Percentiles rank a stretch among this genome's conserved stretches.
phyloP scores from a whole-genome alignment of 2,113 vertebrate species.

The Macaca mulatta region DNA sequence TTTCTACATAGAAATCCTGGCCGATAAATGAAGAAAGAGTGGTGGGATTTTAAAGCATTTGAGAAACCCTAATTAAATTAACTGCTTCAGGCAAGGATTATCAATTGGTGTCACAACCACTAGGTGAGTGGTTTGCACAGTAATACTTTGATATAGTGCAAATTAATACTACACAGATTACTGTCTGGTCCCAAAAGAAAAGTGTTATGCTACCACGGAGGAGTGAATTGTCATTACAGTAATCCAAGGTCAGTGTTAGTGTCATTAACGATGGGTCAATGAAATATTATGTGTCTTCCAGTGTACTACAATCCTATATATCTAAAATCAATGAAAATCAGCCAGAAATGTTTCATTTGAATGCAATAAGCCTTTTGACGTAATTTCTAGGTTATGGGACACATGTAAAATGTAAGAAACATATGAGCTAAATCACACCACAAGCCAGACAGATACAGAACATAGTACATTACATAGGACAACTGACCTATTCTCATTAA shows the following conservation, averaged over 20 bases:
- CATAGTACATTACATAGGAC: background rate
- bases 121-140: background rate
- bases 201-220: background rate
- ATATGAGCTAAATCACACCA: background rate
- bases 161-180: background rate
- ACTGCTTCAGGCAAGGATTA: background rate
- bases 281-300: background rate
- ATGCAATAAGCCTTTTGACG: background rate
- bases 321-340: background rate
- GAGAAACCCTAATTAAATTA: constrained; percentile 28
- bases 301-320: background rate
- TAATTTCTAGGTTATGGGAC: background rate
- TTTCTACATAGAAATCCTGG: background rate
- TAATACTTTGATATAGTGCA: background rate
- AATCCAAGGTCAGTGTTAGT: background rate
- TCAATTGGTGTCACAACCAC: background rate
- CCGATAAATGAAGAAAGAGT: background rate
- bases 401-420: background rate
- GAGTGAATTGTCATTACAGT: background rate
- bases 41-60: background rate
- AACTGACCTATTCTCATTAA: background rate
- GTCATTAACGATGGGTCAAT: background rate
- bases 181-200: background rate
- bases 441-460: background rate
- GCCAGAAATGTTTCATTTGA: background rate